Evolutionary conservation across 2,113 vertebrate species (phyloP), one percentile per base, ranked within the genome.

Genomic region (Aphyosemion australe): DNA sequence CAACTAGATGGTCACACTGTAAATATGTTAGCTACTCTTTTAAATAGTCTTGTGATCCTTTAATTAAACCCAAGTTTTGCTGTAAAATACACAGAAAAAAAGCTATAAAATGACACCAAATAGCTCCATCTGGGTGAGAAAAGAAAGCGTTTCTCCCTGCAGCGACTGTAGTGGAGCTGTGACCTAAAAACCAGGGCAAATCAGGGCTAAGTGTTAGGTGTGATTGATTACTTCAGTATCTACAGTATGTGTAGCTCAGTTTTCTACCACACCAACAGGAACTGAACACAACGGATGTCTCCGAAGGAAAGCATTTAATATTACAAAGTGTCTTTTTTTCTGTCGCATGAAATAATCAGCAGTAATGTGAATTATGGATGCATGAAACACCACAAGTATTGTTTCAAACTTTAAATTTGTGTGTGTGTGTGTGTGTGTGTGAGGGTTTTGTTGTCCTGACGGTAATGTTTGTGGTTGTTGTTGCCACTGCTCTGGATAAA

Each of bases 181-280:
- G 49, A 62, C 39, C 26, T 18, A 48, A 51, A 62, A 37, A 63
- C 12, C 3, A 31, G 14, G 32, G 10, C 2, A 12, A 49, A 53
- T 8, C 41, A 26, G 41, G 39, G 41, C 50, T 2, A 61, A 61
- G 58, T 45, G 20, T 65, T 65, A 34, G 53, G 9, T 57, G 42
- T 20, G 51, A 66, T 61, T 67, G 14, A 74, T 72, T 57, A 53
- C 51, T 32, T 41, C 19, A 41, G 39, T 47, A 64, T 18, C 18
- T 15, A 55, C 34, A 12, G 57, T 13, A 18, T 46, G 21, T 55
- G 54, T 64, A 47, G 61, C 50, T 12, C 1, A 7, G 66, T 75
- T 61, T 66, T 2, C 41, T 41, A 14, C 62, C 32, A 8, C 12
- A 10, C 1, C 11, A 19, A 56, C 63, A 37, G 19, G 45, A 75